Evolutionary conservation across 2,888 invertebrate species (phyloP).

Genomic region (Tupiocoris notatus): DNA sequence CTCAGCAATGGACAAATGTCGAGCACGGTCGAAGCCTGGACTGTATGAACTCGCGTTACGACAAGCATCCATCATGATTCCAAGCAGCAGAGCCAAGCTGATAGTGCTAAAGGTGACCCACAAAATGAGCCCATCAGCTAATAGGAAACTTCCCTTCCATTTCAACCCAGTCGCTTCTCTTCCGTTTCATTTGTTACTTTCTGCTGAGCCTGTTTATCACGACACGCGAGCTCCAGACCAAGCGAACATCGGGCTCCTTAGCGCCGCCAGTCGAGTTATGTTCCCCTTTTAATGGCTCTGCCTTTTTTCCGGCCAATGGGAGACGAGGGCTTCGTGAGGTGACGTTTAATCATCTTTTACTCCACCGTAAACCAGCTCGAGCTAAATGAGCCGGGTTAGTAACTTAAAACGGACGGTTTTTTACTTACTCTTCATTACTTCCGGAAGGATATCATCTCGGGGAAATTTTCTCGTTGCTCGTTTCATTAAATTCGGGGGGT

Average conservation of each 20-base stretch:
- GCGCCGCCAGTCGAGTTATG: constrained; percentile 3
- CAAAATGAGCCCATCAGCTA: constrained; percentile 32
- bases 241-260: not conserved
- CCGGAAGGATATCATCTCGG: not conserved
- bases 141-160: constrained; percentile 18
- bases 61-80: constrained; percentile 22
- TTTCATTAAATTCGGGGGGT: not conserved
- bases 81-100: not conserved
- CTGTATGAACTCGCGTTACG: not conserved
- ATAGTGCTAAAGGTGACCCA: constrained; percentile 18
- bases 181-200: constrained; percentile 19
- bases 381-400: not conserved
- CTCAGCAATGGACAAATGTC: too few species aligned
- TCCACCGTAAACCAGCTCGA: not conserved
- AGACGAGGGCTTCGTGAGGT: not conserved
- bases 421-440: not conserved
- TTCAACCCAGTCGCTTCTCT: not conserved
- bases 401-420: not conserved
- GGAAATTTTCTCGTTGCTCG: not conserved
- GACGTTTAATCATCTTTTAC: constrained; percentile 11
- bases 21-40: too few species aligned
- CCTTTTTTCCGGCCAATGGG: constrained; percentile 13
- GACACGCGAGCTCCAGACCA: constrained; percentile 3
- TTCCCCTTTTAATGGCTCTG: constrained; percentile 11
- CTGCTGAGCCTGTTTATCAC: not conserved